A percentile compares a stretch with the other conserved stretches of the same genome.
phyloP scores from a whole-genome alignment of 2,888 invertebrate genomes.

The Galeruca laticollis region DNA sequence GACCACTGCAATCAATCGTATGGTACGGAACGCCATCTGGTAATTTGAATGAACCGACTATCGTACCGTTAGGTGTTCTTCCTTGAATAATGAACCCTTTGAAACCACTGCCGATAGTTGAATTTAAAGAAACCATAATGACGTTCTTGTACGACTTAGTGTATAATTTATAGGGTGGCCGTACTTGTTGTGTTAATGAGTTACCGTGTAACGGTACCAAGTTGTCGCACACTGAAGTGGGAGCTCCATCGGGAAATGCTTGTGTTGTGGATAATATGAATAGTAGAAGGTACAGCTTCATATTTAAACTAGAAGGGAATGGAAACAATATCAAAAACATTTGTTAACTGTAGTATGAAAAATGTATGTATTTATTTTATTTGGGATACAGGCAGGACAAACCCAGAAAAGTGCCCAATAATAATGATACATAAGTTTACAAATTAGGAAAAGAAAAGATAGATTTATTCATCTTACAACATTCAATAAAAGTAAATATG shows the following conservation, averaged over 20 bases:
- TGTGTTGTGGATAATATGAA: slow-evolving; percentile 45
- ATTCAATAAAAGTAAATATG: no score
- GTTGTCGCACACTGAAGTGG: slow-evolving; percentile 62
- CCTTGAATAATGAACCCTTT: slow-evolving; percentile 77
- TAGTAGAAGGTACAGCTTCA: slow-evolving; percentile 37
- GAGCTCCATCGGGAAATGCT: slow-evolving; percentile 64
- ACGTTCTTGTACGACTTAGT: slow-evolving; percentile 62
- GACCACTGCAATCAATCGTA: slow-evolving; percentile 74
- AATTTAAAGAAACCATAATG: slow-evolving; percentile 69
- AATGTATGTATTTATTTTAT: no score
- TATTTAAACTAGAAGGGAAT: not conserved
- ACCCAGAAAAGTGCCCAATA: no score
- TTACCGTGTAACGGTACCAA: slow-evolving; percentile 75
- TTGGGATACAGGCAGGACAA: no score
- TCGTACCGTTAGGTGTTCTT: slow-evolving; percentile 66
- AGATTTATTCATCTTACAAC: no score
- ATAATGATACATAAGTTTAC: no score
- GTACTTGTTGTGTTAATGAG: slow-evolving; percentile 70
- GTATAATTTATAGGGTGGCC: slow-evolving; percentile 68
- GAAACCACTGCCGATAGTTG: slow-evolving; percentile 70
- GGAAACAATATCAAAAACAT: no score
- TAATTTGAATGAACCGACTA: slow-evolving; percentile 66
- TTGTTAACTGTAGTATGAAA: not conserved
- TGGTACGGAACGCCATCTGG: slow-evolving; percentile 64
- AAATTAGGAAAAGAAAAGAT: no score